A percentile compares a stretch with the other conserved stretches of the same genome.
These are phyloP conservation scores for Hydra vulgaris DNA, from an alignment of 30 jellyfish, hydroid and myxozoan species.

Conservation along the genomic window DNA sequence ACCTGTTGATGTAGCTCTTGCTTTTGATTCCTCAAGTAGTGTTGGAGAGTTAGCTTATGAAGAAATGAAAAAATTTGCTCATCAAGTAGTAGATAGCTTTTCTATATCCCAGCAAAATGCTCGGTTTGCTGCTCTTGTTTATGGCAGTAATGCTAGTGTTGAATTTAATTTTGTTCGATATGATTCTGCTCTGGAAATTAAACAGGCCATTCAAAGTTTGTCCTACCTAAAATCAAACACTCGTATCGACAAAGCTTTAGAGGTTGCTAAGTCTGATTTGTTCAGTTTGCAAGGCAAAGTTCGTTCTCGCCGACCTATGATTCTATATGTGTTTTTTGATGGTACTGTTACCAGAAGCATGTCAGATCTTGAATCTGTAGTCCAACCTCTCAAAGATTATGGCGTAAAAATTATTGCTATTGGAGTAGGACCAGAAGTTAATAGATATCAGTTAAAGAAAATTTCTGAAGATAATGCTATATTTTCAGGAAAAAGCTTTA, in stretches of 20 bases:
- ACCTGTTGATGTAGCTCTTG: constrained; percentile 77
- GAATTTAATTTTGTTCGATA: too few species aligned
- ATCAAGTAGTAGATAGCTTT: constrained; percentile 70
- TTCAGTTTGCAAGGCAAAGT: too few species aligned
- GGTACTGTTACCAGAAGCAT: constrained; percentile 66
- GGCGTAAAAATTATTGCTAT: constrained; percentile 83
- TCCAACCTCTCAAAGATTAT: constrained; percentile 62
- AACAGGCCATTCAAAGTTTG: too few species aligned
- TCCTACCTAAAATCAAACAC: too few species aligned
- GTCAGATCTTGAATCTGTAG: constrained; percentile 52
- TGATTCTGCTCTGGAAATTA: too few species aligned
- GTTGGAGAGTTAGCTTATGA: constrained; percentile 39
- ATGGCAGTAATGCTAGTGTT: constrained; percentile 64
- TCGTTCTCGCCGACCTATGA: constrained; percentile 84
- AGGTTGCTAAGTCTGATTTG: too few species aligned
- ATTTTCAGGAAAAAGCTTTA: constrained; percentile 41
- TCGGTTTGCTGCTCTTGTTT: constrained; percentile 58
- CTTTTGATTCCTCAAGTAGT: constrained; percentile 86
- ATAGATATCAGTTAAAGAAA: constrained; percentile 41
- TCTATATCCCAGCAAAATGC: constrained; percentile 65
- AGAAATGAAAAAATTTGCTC: constrained; percentile 63
- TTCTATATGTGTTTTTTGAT: constrained; percentile 65
- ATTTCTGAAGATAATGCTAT: constrained; percentile 52
- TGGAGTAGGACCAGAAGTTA: constrained; percentile 91
- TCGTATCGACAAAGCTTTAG: too few species aligned